Conservation (phyloP, 1,140 invertebrate species). For the Batillaria attramentaria region DNA sequence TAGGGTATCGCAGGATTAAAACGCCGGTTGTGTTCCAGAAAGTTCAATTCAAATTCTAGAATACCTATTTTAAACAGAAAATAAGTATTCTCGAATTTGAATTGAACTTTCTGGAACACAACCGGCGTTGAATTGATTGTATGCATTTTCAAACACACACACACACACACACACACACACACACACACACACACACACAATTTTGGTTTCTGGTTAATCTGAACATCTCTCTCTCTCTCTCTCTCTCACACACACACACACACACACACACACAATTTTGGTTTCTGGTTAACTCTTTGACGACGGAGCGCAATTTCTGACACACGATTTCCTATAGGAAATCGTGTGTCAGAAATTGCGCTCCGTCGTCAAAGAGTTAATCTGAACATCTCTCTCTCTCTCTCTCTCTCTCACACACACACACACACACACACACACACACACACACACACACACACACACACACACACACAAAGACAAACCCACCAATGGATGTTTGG, state of each 20-base stretch:
- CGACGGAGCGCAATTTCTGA: neutral
- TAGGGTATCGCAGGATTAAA: too few species aligned
- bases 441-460: neutral
- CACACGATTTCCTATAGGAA: neutral
- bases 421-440: slow-evolving; percentile 14
- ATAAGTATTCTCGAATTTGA: neutral
- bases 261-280: neutral
- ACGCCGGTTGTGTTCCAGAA: too few species aligned
- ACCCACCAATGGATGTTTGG: neutral
- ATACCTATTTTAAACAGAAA: neutral
- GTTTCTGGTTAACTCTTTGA: neutral
- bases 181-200: neutral
- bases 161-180: neutral
- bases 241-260: neutral
- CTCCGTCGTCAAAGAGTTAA: neutral
- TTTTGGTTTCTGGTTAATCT: neutral
- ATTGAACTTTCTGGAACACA: neutral
- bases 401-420: slow-evolving; percentile 21
- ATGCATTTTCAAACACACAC: neutral
- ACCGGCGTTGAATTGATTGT: neutral
- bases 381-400: neutral
- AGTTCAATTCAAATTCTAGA: neutral
- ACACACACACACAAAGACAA: neutral
- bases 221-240: neutral
- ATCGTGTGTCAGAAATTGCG: neutral